phyloP scores from a whole-genome alignment of 2,888 invertebrate species.

The Microdon myrmicae region DNA sequence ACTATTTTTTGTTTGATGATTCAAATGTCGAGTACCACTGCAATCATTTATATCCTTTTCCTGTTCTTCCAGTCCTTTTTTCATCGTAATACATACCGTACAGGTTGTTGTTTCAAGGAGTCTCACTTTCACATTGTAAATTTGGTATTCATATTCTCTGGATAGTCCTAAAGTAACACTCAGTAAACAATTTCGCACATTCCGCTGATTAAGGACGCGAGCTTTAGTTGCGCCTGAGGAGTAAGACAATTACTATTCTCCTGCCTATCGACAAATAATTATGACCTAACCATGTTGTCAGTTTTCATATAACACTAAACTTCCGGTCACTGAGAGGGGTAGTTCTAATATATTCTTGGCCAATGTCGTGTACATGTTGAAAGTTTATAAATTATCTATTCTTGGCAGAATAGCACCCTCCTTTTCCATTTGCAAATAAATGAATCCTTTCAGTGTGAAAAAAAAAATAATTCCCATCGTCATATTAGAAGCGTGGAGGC shows the following conservation, averaged over 20 bases:
- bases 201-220: no score
- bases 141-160: no score
- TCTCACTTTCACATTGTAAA: no score
- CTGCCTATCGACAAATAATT: conserved; percentile 47
- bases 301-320: conserved; percentile 46
- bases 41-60: conserved; percentile 33
- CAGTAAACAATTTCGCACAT: no score
- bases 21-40: conserved; percentile 35
- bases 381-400: conserved; percentile 38
- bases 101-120: no score
- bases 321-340: conserved; percentile 33
- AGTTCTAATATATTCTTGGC: conserved; percentile 33
- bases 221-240: no score
- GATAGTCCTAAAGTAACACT: no score
- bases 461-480: conserved; percentile 11
- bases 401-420: conserved; percentile 5
- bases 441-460: conserved; percentile 13
- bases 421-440: background rate
- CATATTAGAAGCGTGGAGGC: conserved; percentile 19
- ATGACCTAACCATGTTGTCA: conserved; percentile 42
- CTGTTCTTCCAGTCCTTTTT: conserved; percentile 11
- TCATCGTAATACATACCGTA: conserved; percentile 22
- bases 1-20: no score
- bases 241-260: conserved; percentile 46
- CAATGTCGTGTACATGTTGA: background rate